Percentiles rank a stretch among this genome's conserved stretches.
phyloP scores from a whole-genome alignment of 2,888 invertebrate species.

The Leucophenga maculata region DNA sequence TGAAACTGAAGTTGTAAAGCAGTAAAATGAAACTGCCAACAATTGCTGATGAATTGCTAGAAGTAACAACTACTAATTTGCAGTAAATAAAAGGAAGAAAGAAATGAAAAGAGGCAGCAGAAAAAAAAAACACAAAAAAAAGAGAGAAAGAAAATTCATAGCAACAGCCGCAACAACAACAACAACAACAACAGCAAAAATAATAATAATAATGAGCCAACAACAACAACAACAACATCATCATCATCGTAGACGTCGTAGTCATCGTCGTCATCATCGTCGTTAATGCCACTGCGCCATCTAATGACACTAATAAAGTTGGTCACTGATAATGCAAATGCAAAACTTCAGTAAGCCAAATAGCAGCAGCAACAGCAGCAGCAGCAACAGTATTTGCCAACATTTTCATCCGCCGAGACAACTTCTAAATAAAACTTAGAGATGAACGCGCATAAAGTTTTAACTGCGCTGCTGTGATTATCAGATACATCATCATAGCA shows the following conservation, averaged over 20 bases:
- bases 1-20: background rate
- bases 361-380: too few species aligned
- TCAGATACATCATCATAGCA: too few species aligned
- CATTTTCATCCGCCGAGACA: too few species aligned
- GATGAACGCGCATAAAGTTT: too few species aligned
- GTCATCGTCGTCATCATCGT: slow-evolving; percentile 25
- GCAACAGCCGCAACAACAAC: too few species aligned
- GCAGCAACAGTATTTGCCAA: too few species aligned
- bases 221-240: background rate
- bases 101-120: slow-evolving; percentile 27
- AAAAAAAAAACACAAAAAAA: slow-evolving; percentile 18
- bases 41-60: slow-evolving; percentile 59
- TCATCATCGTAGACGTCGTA: slow-evolving; percentile 34
- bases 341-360: too few species aligned
- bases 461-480: too few species aligned
- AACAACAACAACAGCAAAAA: slow-evolving; percentile 36
- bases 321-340: slow-evolving; percentile 53
- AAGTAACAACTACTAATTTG: slow-evolving; percentile 58
- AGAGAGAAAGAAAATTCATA: background rate
- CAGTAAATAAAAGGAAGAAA: slow-evolving; percentile 41
- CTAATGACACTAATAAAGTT: slow-evolving; percentile 62
- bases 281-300: slow-evolving; percentile 48
- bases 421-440: too few species aligned
- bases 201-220: slow-evolving; percentile 18
- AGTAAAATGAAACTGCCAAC: slow-evolving; percentile 34